Percentiles rank a stretch among this genome's conserved stretches.
Evolutionary conservation across 2,888 invertebrate genomes (phyloP).

Genomic region (Elegia similella): DNA sequence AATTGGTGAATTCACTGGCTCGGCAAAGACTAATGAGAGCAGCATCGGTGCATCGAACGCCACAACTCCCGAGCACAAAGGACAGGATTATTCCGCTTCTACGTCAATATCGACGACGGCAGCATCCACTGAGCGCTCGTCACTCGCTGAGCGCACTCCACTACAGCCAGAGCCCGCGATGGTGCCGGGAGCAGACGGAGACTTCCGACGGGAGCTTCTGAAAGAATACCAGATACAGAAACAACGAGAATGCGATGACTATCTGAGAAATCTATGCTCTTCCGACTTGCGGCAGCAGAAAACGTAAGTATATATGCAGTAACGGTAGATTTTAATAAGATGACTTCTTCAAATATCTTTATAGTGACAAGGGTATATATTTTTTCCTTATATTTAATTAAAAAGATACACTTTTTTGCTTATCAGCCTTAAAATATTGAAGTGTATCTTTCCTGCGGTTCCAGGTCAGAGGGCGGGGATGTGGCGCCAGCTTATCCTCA

Average conservation of each 20-base stretch:
- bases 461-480: conserved; percentile 57
- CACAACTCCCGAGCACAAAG: conserved; percentile 86
- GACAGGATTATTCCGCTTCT: conserved; percentile 84
- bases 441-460: conserved; percentile 32
- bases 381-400: no score
- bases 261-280: conserved; percentile 68
- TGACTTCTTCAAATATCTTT: background rate
- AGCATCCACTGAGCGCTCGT: conserved; percentile 82
- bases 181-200: conserved; percentile 52
- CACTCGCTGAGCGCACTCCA: conserved; percentile 55
- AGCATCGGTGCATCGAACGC: conserved; percentile 71
- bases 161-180: conserved; percentile 50
- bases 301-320: conserved; percentile 46
- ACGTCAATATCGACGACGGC: conserved; percentile 85
- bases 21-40: conserved; percentile 52
- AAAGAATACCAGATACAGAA: conserved; percentile 91
- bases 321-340: background rate
- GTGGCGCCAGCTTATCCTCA: conserved; percentile 45
- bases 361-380: no score
- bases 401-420: no score
- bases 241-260: conserved; percentile 82
- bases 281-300: conserved; percentile 62
- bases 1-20: conserved; percentile 47
- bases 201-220: conserved; percentile 85
- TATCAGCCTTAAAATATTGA: background rate